Conservation (phyloP, 2,113 vertebrate genomes). For the Vimba vimba region DNA sequence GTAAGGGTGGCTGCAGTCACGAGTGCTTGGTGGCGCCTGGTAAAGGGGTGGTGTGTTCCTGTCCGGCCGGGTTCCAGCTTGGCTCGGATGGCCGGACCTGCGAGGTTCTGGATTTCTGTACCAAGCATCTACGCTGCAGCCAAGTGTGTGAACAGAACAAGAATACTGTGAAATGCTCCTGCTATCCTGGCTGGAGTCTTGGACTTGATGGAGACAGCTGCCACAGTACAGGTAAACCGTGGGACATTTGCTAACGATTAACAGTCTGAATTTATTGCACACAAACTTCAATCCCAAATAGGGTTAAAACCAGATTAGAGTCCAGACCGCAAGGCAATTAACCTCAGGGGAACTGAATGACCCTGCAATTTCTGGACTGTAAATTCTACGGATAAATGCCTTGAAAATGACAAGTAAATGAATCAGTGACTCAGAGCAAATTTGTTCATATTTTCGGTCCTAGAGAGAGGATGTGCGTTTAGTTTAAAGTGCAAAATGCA, state of each 20-base stretch:
- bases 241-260: too few species aligned
- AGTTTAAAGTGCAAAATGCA: background rate
- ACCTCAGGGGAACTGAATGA: background rate
- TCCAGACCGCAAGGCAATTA: constrained; percentile 6
- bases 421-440: background rate
- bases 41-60: constrained; percentile 82
- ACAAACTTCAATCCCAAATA: background rate
- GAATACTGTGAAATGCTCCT: constrained; percentile 84
- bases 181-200: constrained; percentile 86
- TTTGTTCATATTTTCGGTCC: background rate
- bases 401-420: constrained; percentile 2
- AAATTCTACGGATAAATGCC: background rate
- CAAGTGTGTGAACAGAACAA: constrained; percentile 89
- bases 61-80: constrained; percentile 80
- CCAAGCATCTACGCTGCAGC: constrained; percentile 81
- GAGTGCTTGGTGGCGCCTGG: constrained; percentile 85
- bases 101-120: constrained; percentile 82
- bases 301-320: constrained; percentile 12
- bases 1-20: constrained; percentile 87
- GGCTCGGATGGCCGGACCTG: constrained; percentile 81
- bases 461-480: background rate
- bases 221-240: constrained; percentile 76
- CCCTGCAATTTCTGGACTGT: constrained; percentile 7
- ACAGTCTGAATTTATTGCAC: background rate
- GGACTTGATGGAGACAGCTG: constrained; percentile 82